Conservation (phyloP, 2,797 vertebrate genomes). For the Myotis pilosus region DNA sequence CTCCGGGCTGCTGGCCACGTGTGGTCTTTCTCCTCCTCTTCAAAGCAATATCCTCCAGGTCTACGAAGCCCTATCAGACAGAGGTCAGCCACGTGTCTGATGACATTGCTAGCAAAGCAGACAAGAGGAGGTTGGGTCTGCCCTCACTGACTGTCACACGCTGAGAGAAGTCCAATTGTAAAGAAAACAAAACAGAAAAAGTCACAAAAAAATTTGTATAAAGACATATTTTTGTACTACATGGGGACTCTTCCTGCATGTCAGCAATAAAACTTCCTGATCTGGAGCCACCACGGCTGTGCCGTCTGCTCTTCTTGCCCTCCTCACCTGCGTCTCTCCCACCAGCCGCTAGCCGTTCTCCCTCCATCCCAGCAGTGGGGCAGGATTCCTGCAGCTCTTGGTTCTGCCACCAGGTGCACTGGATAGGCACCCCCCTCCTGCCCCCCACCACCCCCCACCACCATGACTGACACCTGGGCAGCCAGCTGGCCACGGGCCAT, state of each 20-base stretch:
- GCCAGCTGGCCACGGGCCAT: not conserved
- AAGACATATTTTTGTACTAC: constrained; percentile 99
- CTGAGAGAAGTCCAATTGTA: constrained; percentile 80
- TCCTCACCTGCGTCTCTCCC: accelerated
- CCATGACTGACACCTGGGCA: not conserved
- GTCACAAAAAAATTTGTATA: constrained; percentile 94
- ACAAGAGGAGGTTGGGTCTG: constrained; percentile 52
- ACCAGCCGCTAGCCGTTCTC: not conserved
- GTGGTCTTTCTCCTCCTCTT: constrained; percentile 33
- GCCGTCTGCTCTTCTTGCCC: not conserved
- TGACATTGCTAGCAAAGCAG: constrained; percentile 58
- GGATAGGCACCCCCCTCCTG: accelerated
- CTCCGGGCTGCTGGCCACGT: not conserved
- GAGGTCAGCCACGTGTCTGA: constrained; percentile 41
- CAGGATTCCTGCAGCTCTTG: not conserved
- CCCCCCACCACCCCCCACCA: too few relatives aligned
- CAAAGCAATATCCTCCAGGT: constrained; percentile 82
- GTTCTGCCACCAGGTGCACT: not conserved
- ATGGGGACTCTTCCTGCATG: constrained; percentile 98
- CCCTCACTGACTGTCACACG: constrained; percentile 57
- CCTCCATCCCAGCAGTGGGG: not conserved
- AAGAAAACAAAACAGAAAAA: constrained; percentile 86
- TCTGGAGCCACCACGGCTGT: constrained; percentile 79
- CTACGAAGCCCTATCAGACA: constrained; percentile 58
- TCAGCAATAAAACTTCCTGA: constrained; percentile 96